Base-by-base conservation (phyloP, 2,113 vertebrate genomes). In the Dicrurus megarhynchus region DNA sequence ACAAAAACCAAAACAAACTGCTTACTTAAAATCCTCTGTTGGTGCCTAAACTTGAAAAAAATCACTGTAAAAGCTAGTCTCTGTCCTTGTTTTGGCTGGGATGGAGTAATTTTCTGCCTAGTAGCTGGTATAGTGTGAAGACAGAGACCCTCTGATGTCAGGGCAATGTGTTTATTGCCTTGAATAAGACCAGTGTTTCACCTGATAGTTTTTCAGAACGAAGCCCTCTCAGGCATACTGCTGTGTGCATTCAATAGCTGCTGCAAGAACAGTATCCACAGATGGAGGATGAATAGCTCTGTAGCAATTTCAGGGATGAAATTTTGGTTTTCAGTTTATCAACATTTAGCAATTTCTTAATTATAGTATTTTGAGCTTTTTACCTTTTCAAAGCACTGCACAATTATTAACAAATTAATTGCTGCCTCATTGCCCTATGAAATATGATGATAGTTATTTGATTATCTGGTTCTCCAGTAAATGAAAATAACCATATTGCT, bases 371-470 rank as follows among this genome's bases (percentile, higher is more conserved):
- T 79, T 53, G 24, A 87, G 57, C 49, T 82, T n/a, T 92, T 95
- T 93, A 87, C 91, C 78, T 96, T 91, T 87, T 90, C 79, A 94
- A 80, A 90, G 22, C 67, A 93, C 35, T 47, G 47, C 27, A 70
- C 46, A 69, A 46, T 85, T 94, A 87, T 93, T 95, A 94, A 53
- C 39, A 87, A 76, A 93, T 90, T 91, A 94, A 95, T 95, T 83
- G 39, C 59, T 93, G 50, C 49, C 92, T 96, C 46, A 49, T 67
- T 93, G 55, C 65, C 78, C 82, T 56, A 21, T 59, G 50, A 80
- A 91, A 86, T 44, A 83, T 39, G 39, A 60, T 83, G 42, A 52
- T 60, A 86, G 35, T 67, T 88, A 77, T 41, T 56, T 77, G 35
- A 77, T 96, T 93, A 67, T 63, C 71, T 75, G 35, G 9, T 84